phyloP scores from a whole-genome alignment of 1,140 invertebrate species.

The silkworm (Bombyx mori) region DNA sequence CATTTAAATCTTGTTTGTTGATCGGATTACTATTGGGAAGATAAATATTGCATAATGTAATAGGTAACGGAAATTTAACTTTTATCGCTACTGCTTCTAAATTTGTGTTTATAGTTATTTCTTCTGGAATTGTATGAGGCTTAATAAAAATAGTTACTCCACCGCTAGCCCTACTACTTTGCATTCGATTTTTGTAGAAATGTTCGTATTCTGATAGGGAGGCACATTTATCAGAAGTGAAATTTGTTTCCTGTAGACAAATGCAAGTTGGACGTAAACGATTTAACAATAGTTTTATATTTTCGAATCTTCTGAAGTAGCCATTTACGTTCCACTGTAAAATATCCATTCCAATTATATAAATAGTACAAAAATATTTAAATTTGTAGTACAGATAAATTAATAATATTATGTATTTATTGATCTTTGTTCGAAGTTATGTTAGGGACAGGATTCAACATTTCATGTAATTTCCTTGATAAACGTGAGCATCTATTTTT shows the following conservation, averaged over 20 bases:
- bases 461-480: conserved; percentile 18
- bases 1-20: conserved; percentile 20
- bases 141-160: conserved; percentile 28
- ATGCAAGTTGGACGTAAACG: conserved; percentile 16
- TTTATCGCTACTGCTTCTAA: conserved; percentile 28
- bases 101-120: conserved; percentile 26
- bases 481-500: conserved; percentile 24
- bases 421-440: no score
- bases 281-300: conserved; percentile 18
- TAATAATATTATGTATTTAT: no score
- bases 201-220: conserved; percentile 15
- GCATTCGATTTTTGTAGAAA: conserved; percentile 22
- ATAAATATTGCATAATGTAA: conserved; percentile 33
- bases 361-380: no score
- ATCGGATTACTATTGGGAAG: conserved; percentile 25
- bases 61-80: conserved; percentile 15
- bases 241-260: conserved; percentile 35
- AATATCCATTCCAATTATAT: no score
- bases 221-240: conserved; percentile 15
- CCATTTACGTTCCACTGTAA: conserved; percentile 25
- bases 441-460: no score
- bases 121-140: conserved; percentile 13
- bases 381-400: no score
- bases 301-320: conserved; percentile 17
- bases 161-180: conserved; percentile 22